Evolutionary conservation across 2,113 vertebrate genomes (phyloP).

Genomic region (Columbina picui): DNA sequence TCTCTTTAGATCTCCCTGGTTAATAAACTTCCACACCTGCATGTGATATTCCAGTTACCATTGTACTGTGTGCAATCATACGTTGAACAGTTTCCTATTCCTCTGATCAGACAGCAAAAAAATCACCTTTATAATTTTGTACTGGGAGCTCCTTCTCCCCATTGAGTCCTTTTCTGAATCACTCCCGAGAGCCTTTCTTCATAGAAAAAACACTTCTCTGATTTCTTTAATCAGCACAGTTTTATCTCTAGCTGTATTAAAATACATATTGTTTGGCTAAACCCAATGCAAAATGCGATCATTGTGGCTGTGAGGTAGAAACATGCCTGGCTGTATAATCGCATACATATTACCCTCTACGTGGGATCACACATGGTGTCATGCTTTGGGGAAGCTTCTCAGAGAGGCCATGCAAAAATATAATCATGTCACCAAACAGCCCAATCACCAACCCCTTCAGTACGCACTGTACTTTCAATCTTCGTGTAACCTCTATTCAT

Average conservation of each 20-base stretch:
- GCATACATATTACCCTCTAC: accelerated
- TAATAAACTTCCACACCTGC: background rate
- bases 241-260: background rate
- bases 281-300: background rate
- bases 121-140: background rate
- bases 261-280: background rate
- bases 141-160: background rate
- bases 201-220: background rate
- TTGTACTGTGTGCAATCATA: background rate
- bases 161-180: background rate
- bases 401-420: background rate
- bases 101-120: background rate
- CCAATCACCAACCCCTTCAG: background rate
- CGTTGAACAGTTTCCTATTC: background rate
- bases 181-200: background rate
- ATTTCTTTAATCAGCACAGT: background rate
- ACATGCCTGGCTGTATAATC: background rate
- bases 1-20: background rate
- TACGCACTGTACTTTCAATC: background rate
- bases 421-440: accelerated
- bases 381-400: background rate
- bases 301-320: background rate
- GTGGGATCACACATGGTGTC: accelerated
- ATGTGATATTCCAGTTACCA: background rate
- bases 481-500: background rate